Conservation (phyloP, 2,888 invertebrate species). For the Aspidiotus rigidus region DNA sequence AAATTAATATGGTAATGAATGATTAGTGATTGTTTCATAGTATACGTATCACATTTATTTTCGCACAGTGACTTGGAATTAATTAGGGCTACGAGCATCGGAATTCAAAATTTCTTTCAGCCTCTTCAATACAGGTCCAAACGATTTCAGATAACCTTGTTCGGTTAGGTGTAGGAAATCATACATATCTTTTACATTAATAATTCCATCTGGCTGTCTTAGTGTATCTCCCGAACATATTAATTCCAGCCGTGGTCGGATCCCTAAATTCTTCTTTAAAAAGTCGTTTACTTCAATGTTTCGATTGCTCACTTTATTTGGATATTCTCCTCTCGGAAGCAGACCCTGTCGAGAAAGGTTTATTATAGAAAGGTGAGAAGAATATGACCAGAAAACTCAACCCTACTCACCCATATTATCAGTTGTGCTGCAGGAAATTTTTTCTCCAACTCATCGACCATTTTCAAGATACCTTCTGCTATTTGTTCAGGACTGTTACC, state of each 20-base stretch:
- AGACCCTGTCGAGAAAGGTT: constrained; percentile 56
- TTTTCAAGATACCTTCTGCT: constrained; percentile 67
- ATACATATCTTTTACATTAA: constrained; percentile 83
- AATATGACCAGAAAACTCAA: constrained; percentile 3
- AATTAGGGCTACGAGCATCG: no score
- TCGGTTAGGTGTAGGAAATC: constrained; percentile 82
- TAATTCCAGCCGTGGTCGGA: constrained; percentile 62
- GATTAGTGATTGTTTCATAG: no score
- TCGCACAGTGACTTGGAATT: no score
- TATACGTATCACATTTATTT: no score
- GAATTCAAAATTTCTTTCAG: constrained; percentile 37
- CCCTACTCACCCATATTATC: constrained; percentile 66
- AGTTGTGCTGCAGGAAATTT: constrained; percentile 72
- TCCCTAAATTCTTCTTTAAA: constrained; percentile 52
- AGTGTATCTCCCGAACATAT: constrained; percentile 70
- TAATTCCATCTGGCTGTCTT: constrained; percentile 65
- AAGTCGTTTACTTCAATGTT: constrained; percentile 66
- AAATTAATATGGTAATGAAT: no score
- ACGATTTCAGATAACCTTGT: constrained; percentile 74
- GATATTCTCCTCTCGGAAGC: constrained; percentile 76
- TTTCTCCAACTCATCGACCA: constrained; percentile 61
- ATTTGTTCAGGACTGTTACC: constrained; percentile 70
- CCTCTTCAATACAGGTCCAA: constrained; percentile 66
- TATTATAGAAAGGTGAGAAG: background rate
- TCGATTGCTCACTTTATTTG: constrained; percentile 69